A percentile compares a stretch with the other conserved stretches of the same genome.
Evolutionary conservation across 2,113 vertebrate genomes (phyloP).

Genomic region (Collichthys lucidus): DNA sequence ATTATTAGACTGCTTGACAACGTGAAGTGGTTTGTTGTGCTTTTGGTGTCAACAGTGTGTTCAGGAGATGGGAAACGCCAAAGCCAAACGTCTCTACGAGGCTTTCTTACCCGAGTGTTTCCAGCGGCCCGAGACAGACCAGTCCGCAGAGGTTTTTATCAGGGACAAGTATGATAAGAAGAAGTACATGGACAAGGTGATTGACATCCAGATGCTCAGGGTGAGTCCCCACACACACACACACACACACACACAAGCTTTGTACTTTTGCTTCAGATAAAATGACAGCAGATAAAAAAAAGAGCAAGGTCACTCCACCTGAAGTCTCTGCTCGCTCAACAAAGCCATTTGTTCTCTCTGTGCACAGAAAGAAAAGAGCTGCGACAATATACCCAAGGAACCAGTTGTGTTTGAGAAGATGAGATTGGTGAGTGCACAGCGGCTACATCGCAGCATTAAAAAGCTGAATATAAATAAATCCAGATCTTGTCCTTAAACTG

Average conservation of each 20-base stretch:
- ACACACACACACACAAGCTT: too few species aligned
- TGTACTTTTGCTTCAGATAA: background rate
- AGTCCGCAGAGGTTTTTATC: slow-evolving; percentile 95
- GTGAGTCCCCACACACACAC: slow-evolving; percentile 77
- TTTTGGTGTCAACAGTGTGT: slow-evolving; percentile 86
- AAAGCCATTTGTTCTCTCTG: slow-evolving; percentile 18
- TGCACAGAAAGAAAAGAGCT: slow-evolving; percentile 92
- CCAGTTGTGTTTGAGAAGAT: slow-evolving; percentile 98
- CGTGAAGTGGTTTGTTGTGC: background rate
- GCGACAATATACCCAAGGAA: slow-evolving; percentile 88
- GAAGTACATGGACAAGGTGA: slow-evolving; percentile 96
- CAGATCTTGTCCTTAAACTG: background rate
- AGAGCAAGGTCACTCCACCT: background rate
- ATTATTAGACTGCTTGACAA: background rate
- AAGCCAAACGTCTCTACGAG: slow-evolving; percentile 95
- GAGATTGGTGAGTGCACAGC: slow-evolving; percentile 88
- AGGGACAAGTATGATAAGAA: slow-evolving; percentile 99
- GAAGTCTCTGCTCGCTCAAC: background rate
- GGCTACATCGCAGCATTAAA: background rate
- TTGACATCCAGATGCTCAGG: slow-evolving; percentile 91
- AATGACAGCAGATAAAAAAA: too few species aligned
- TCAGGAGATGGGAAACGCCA: slow-evolving; percentile 98
- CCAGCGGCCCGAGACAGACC: slow-evolving; percentile 94
- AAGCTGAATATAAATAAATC: background rate
- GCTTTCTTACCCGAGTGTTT: slow-evolving; percentile 96